These are phyloP conservation scores for Zosterops borbonicus DNA, from an alignment of 2,113 vertebrate genomes.

Conservation along the genomic window DNA sequence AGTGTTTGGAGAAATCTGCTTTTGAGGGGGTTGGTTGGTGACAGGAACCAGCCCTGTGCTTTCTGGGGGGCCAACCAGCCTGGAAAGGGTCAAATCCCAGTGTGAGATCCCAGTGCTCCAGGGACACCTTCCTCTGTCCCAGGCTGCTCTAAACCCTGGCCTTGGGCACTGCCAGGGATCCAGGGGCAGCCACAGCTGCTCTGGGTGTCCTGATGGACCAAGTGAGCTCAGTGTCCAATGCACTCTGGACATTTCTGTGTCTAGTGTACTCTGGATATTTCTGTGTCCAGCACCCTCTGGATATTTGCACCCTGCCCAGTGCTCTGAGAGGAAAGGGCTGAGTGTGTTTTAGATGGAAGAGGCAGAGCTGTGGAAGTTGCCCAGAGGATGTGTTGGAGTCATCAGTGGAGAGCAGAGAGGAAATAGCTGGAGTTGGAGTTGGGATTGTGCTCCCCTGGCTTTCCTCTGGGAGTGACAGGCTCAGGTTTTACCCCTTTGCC, in stretches of 20 bases:
- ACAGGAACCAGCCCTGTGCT: neutral
- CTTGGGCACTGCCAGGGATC: neutral
- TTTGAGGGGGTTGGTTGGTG: neutral
- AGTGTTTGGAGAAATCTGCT: neutral
- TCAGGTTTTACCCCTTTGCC: neutral
- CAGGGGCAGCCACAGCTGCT: neutral
- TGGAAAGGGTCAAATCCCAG: neutral
- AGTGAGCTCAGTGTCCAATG: neutral
- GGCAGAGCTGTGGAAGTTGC: neutral
- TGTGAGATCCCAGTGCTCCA: neutral
- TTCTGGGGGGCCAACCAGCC: neutral
- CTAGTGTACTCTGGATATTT: neutral
- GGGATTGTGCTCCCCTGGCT: neutral
- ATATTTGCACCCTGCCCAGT: neutral
- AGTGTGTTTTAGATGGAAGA: rapidly evolving
- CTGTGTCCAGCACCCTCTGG: neutral
- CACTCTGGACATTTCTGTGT: neutral
- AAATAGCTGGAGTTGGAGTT: neutral
- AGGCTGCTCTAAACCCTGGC: neutral
- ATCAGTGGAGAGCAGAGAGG: neutral
- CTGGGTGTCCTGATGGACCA: neutral
- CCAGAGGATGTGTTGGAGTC: neutral
- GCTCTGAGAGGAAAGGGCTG: neutral
- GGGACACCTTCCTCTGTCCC: neutral
- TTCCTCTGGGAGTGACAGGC: neutral